Percentiles rank a stretch among this genome's conserved stretches.
Evolutionary conservation across 2,888 invertebrate genomes (phyloP).

Genomic region (Synergus umbraculus): DNA sequence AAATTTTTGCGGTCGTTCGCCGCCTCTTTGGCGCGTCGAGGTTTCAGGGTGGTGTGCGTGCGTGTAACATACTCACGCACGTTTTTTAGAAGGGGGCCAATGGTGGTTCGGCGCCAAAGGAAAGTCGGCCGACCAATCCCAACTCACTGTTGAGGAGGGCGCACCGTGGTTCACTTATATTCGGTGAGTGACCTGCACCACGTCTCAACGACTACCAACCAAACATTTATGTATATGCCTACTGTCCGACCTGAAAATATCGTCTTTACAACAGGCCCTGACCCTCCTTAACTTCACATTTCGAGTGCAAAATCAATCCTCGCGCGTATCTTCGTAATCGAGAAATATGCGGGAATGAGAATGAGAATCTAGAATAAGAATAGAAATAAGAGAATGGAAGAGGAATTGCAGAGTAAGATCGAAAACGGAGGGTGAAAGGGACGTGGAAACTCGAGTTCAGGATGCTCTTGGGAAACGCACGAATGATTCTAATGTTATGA

Average conservation of each 20-base stretch:
- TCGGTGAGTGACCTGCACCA: slow-evolving; percentile 75
- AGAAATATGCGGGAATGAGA: slow-evolving; percentile 12
- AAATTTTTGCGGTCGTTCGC: slow-evolving; percentile 49
- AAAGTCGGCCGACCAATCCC: slow-evolving; percentile 52
- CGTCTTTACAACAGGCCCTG: slow-evolving; percentile 64
- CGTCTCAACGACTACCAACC: slow-evolving; percentile 66
- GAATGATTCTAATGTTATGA: slow-evolving; percentile 35
- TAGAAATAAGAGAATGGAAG: not conserved
- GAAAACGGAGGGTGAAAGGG: slow-evolving; percentile 34
- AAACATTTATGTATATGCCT: slow-evolving; percentile 68
- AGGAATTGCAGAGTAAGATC: slow-evolving; percentile 28
- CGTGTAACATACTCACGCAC: slow-evolving; percentile 34
- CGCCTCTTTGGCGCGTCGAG: slow-evolving; percentile 38
- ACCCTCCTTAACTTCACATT: slow-evolving; percentile 68
- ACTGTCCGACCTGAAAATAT: slow-evolving; percentile 75
- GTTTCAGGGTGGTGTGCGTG: not conserved
- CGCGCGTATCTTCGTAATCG: slow-evolving; percentile 5
- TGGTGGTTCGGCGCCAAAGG: slow-evolving; percentile 55
- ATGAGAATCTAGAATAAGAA: not conserved
- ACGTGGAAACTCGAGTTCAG: slow-evolving; percentile 19
- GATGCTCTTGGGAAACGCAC: slow-evolving; percentile 31
- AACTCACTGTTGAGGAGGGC: slow-evolving; percentile 41
- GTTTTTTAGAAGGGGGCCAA: slow-evolving; percentile 47
- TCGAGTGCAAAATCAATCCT: slow-evolving; percentile 62
- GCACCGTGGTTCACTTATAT: slow-evolving; percentile 66